Evolutionary conservation across 2,797 vertebrate genomes (phyloP), one percentile per base, ranked within the genome.

Genomic region (Todus mexicanus): DNA sequence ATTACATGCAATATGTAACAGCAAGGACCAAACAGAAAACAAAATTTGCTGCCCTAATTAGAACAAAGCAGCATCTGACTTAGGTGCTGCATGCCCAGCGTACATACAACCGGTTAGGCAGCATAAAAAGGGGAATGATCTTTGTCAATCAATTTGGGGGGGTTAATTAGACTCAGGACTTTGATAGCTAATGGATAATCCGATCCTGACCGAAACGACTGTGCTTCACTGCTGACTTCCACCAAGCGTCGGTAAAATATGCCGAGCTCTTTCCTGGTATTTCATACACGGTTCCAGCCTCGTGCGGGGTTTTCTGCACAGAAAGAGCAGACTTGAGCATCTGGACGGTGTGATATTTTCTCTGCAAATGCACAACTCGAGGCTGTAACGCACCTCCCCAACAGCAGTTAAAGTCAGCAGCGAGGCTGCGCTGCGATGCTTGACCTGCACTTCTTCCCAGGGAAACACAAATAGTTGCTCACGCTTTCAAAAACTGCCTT

Each of bases 1-100:
- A 97, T 98, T 98, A 97, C 96, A 93, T 98, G 98, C 98, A 98
- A 98, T 97, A 97, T 97, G 97, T 97, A 98, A 97, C 93, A 93
- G 96, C 97, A 97, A 98, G 97, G 95, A 97, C 96, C 96, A 96
- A 96, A 87, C 97, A 65, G 82, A 96, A 97, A 96, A 96, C 96
- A 97, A 97, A 98, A 97, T 97, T 97, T 97, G 97, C 96, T 97
- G 94, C 85, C 89, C 96, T 97, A 93, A 95, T 98, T 97, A 97
- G 81, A 95, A 95, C 95, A 90, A 82, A 95, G 89, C 82, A 71
- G 93, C 91, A 82, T 90, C 92, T 91, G 88, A 92, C 91, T 92
- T 94, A 76, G 91, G 92, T 82, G 63, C 82, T 13, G 74, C 87
- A 66, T 61, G 77, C 88, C 92, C 94, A 53, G 89, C 53, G 6